Evolutionary conservation across 2,888 invertebrate genomes (phyloP).

Genomic region (Xestia ashworthii): DNA sequence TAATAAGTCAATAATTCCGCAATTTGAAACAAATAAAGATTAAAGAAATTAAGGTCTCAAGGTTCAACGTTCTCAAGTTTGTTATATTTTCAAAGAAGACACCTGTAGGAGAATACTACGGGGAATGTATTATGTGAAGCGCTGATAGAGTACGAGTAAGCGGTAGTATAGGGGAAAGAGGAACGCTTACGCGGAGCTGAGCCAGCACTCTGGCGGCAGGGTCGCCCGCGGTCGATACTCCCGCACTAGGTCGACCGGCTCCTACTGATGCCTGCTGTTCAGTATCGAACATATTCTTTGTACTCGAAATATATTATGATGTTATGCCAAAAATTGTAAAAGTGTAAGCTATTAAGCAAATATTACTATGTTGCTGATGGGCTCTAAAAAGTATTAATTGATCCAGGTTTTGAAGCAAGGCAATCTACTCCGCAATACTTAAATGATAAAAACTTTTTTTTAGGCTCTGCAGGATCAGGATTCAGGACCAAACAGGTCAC

Average conservation of each 20-base stretch:
- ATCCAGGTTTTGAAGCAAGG: background rate
- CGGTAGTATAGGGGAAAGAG: constrained; percentile 50
- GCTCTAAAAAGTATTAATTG: background rate
- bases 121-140: constrained; percentile 57
- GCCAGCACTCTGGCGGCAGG: constrained; percentile 68
- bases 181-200: constrained; percentile 68
- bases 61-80: background rate
- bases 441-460: background rate
- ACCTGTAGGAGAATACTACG: constrained; percentile 61
- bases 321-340: background rate
- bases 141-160: constrained; percentile 65
- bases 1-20: background rate
- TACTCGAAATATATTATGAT: background rate
- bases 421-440: background rate
- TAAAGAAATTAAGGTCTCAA: background rate
- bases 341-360: background rate
- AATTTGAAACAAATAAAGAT: background rate
- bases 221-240: constrained; percentile 75
- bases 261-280: constrained; percentile 33
- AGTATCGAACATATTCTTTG: constrained; percentile 18
- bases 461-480: background rate
- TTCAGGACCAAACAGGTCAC: background rate
- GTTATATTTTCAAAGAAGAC: constrained; percentile 40
- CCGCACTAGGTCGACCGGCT: constrained; percentile 68
- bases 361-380: background rate